These are phyloP conservation scores for Marisa cornuarietis DNA, from an alignment of 1,140 invertebrate species.

Conservation along the genomic window DNA sequence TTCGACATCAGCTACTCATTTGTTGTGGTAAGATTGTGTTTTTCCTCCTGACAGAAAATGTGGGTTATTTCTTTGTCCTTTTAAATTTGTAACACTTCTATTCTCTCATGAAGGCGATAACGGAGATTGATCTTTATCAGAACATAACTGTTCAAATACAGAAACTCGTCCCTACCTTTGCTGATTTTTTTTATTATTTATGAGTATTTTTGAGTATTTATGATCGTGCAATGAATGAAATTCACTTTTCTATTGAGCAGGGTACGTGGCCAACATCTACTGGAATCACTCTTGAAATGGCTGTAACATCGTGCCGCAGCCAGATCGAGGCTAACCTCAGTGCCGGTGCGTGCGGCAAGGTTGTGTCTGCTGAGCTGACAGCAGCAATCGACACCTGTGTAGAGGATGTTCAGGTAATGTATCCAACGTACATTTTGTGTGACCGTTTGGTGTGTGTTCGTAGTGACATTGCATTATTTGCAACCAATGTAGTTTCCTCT, in stretches of 20 bases:
- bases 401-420: conserved; percentile 37
- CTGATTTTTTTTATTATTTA: too few relatives aligned
- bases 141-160: too few relatives aligned
- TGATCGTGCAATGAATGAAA: too few relatives aligned
- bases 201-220: background rate
- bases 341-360: conserved; percentile 21
- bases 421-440: too few relatives aligned
- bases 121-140: background rate
- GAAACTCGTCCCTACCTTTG: too few relatives aligned
- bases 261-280: conserved; percentile 28
- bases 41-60: background rate
- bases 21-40: conserved; percentile 19
- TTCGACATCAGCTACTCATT: conserved; percentile 31
- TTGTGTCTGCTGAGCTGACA: conserved; percentile 27
- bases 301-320: conserved; percentile 23
- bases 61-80: background rate
- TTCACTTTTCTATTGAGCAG: too few relatives aligned
- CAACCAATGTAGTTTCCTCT: too few relatives aligned
- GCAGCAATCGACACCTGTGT: conserved; percentile 39
- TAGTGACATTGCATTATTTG: too few relatives aligned
- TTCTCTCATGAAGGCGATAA: background rate
- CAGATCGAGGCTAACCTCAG: conserved; percentile 21
- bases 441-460: too few relatives aligned
- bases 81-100: background rate
- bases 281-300: conserved; percentile 34